Evolutionary conservation across 2,113 vertebrate species (phyloP).

Genomic region (Sterrhoptilus dennistouni): DNA sequence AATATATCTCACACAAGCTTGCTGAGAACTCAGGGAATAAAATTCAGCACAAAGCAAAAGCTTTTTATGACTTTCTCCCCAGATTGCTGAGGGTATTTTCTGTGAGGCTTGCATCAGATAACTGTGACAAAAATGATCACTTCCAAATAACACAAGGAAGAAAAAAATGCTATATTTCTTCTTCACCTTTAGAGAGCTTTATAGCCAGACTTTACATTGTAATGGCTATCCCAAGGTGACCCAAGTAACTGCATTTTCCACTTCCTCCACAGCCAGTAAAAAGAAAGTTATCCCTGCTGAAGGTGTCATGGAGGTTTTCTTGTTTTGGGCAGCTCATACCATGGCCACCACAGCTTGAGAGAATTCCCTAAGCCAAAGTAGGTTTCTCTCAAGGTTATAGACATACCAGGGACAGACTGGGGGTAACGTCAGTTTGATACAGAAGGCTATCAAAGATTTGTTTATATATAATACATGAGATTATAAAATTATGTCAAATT

Average conservation of each 20-base stretch:
- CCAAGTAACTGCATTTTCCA: not conserved
- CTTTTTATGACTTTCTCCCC: not conserved
- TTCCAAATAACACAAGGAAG: not conserved
- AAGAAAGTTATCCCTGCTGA: not conserved
- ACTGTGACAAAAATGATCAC: not conserved
- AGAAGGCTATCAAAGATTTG: not conserved
- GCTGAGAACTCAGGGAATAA: not conserved
- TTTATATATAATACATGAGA: not conserved
- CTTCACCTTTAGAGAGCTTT: not conserved
- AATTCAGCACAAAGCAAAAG: not conserved
- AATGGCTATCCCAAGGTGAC: not conserved
- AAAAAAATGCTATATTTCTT: not conserved
- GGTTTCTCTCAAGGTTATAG: not conserved
- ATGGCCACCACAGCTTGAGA: not conserved
- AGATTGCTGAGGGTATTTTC: not conserved
- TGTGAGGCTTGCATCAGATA: not conserved
- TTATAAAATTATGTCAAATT: not conserved
- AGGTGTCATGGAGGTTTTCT: not conserved
- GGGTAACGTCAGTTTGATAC: not conserved
- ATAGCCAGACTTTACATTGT: not conserved
- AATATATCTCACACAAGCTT: not conserved
- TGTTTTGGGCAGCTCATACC: not conserved
- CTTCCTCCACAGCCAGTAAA: not conserved
- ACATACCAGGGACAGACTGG: not conserved
- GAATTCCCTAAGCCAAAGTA: not conserved